Evolutionary conservation across 2,113 vertebrate genomes (phyloP).

Genomic region (Xenopus tropicalis): UCB_Xtro_10.0 CM004449.2:77923501-77924000

Average conservation of each 20-base stretch:
- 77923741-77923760: slow-evolving; percentile 95
- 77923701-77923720: slow-evolving; percentile 99
- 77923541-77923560: too few relatives aligned
- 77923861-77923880: slow-evolving; percentile 99
- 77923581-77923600: too few relatives aligned
- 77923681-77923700: slow-evolving; percentile 99
- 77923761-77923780: slow-evolving; percentile 94
- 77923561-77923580: too few relatives aligned
- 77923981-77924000: slow-evolving; percentile 80
- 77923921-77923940: slow-evolving; percentile 66
- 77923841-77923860: slow-evolving; percentile 98
- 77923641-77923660: slow-evolving; percentile 83
- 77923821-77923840: slow-evolving; percentile 99
- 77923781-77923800: slow-evolving; percentile 94
- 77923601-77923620: too few relatives aligned
- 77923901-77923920: slow-evolving; percentile 79
- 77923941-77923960: slow-evolving; percentile 75
- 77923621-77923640: slow-evolving; percentile 15
- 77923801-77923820: slow-evolving; percentile 90
- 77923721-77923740: slow-evolving; percentile 97
- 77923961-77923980: slow-evolving; percentile 76
- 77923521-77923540: too few relatives aligned
- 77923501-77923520: too few relatives aligned
- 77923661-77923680: slow-evolving; percentile 99
- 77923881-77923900: slow-evolving; percentile 91